Conservation (phyloP, 2,888 invertebrate genomes). For the Euplexia lucipara region DNA sequence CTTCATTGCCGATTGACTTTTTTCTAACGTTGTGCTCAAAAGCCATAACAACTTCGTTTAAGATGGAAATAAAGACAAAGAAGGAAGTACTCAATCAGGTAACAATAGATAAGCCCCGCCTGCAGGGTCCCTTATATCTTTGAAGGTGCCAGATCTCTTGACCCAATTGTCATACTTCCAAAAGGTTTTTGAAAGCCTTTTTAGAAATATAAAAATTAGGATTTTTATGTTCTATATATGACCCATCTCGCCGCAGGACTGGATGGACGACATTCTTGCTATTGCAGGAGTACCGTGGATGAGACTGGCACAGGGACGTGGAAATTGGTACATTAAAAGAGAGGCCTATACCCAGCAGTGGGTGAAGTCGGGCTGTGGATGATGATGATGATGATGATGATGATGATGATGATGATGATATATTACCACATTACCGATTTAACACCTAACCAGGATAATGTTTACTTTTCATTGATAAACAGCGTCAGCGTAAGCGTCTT, state of each 20-base stretch:
- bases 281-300: too few relatives aligned
- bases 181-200: not conserved
- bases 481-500: too few relatives aligned
- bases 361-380: too few relatives aligned
- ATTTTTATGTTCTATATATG: too few relatives aligned
- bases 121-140: constrained; percentile 23
- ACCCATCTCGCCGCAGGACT: too few relatives aligned
- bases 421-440: not conserved
- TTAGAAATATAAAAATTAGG: not conserved
- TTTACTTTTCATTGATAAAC: not conserved
- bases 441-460: not conserved
- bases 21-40: not conserved
- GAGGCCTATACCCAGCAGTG: too few relatives aligned
- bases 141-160: constrained; percentile 28
- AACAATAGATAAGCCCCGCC: constrained; percentile 20
- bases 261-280: too few relatives aligned
- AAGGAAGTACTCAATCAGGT: constrained; percentile 2
- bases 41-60: not conserved
- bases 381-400: too few relatives aligned
- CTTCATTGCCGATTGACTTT: not conserved
- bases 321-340: too few relatives aligned
- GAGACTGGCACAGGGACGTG: too few relatives aligned
- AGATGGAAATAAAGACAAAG: not conserved
- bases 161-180: constrained; percentile 2
- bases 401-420: too few relatives aligned